Conservation (phyloP, 2,888 invertebrate genomes). For the Tortrix viridana region DNA sequence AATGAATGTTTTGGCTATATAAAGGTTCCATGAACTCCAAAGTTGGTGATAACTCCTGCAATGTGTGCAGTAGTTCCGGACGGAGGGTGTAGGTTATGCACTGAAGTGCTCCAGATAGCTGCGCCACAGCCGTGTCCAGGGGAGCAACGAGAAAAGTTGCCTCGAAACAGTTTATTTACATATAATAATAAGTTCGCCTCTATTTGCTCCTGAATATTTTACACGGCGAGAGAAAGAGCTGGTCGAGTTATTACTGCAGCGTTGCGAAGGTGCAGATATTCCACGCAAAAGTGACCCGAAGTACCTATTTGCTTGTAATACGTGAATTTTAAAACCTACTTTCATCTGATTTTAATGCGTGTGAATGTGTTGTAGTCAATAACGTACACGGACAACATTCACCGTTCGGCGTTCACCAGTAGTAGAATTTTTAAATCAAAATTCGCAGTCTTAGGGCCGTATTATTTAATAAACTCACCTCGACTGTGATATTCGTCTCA, state of each 20-base stretch:
- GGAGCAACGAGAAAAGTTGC: constrained; percentile 50
- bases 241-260: constrained; percentile 35
- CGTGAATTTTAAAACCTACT: too few species aligned
- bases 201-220: constrained; percentile 63
- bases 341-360: too few species aligned
- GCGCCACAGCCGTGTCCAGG: constrained; percentile 45
- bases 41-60: neutral
- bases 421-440: too few species aligned
- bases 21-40: neutral
- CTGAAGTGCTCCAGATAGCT: constrained; percentile 34
- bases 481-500: too few species aligned
- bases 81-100: neutral
- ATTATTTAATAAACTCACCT: too few species aligned
- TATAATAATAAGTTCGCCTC: constrained; percentile 56
- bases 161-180: constrained; percentile 56
- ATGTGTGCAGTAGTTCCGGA: constrained; percentile 6
- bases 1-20: neutral
- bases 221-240: constrained; percentile 46
- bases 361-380: too few species aligned
- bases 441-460: too few species aligned
- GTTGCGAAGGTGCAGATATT: constrained; percentile 24
- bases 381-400: too few species aligned
- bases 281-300: constrained; percentile 5
- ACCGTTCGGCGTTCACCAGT: too few species aligned
- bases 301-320: constrained; percentile 3